Percentiles rank a stretch among this genome's conserved stretches.
These are phyloP conservation scores for Heliocidaris tuberculata DNA, from an alignment of 35 echinoderm and acorn worm species.

Conservation along the genomic window DNA sequence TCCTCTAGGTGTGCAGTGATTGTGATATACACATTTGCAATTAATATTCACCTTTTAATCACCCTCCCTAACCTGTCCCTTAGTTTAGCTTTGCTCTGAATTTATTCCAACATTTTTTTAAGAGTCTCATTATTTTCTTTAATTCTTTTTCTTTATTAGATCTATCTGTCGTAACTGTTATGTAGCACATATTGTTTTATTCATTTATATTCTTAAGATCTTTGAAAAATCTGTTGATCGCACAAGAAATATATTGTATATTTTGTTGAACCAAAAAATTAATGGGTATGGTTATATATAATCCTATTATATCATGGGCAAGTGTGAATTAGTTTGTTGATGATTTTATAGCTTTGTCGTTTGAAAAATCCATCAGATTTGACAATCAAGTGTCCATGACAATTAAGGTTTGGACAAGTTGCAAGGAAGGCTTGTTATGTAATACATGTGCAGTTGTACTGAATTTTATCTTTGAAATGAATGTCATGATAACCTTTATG, in stretches of 20 bases:
- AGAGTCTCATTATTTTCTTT: neutral
- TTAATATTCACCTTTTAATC: neutral
- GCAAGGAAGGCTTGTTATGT: too few species aligned
- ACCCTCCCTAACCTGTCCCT: neutral
- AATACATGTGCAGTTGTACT: too few species aligned
- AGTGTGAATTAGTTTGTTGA: neutral
- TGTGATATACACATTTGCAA: neutral
- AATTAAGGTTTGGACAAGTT: too few species aligned
- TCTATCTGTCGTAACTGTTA: neutral
- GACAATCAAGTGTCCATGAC: too few species aligned
- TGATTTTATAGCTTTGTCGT: too few species aligned
- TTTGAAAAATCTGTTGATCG: neutral
- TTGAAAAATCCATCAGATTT: too few species aligned
- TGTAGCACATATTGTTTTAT: neutral
- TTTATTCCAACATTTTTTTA: neutral
- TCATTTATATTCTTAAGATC: neutral
- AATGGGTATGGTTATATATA: neutral
- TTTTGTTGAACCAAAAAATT: neutral
- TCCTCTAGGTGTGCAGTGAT: too few species aligned
- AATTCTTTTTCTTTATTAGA: neutral
- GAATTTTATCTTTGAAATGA: too few species aligned
- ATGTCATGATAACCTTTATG: too few species aligned
- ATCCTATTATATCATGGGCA: neutral
- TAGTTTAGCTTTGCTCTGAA: neutral
- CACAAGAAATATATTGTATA: neutral